Evolutionary conservation across 2,113 vertebrate genomes (phyloP).

Genomic region (Eurystomus gularis): DNA sequence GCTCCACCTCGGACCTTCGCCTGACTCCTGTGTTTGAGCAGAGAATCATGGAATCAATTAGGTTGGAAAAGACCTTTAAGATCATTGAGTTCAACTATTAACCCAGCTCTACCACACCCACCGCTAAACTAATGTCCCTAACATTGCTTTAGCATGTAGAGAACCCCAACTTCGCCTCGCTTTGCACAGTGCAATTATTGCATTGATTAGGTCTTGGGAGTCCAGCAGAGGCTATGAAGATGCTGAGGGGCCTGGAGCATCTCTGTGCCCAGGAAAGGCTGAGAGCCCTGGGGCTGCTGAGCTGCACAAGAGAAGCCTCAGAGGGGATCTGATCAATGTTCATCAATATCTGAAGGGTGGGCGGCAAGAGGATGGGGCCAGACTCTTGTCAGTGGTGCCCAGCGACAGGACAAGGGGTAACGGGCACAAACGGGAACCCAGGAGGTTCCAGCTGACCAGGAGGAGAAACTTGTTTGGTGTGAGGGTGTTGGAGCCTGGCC

Average conservation of each 20-base stretch:
- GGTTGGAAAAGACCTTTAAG: no score
- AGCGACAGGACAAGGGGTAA: neutral
- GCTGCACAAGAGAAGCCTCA: no score
- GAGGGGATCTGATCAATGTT: no score
- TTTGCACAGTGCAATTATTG: rapidly evolving
- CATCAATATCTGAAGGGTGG: neutral
- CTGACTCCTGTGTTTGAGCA: neutral
- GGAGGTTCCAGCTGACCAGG: neutral
- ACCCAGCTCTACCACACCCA: no score
- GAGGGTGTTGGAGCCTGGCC: neutral
- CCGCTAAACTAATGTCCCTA: no score
- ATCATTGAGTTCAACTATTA: no score
- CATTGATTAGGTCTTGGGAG: neutral
- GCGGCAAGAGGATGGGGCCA: no score
- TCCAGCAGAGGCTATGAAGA: neutral
- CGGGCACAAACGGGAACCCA: neutral
- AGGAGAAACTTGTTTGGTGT: neutral
- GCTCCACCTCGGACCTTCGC: rapidly evolving
- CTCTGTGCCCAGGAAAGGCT: no score
- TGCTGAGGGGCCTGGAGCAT: no score
- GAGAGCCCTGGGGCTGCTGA: no score
- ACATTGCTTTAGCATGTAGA: neutral
- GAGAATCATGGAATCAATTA: no score
- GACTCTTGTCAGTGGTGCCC: no score
- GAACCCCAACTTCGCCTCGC: rapidly evolving